A percentile compares a stretch with the other conserved stretches of the same genome.
Evolutionary conservation across 2,888 invertebrate species (phyloP).

Genomic region (Erannis defoliaria): DNA sequence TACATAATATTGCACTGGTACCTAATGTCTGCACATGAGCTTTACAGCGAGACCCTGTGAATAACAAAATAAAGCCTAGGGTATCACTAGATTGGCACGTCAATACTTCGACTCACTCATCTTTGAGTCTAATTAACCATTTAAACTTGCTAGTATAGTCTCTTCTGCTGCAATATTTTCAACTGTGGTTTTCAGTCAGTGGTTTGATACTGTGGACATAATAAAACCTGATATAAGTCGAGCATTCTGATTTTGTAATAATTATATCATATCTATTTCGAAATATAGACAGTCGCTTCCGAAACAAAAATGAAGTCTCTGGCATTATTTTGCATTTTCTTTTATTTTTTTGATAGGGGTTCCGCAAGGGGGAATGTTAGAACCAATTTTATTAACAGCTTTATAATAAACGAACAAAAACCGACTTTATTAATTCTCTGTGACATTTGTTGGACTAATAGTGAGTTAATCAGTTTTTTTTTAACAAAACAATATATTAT

Average conservation of each 20-base stretch:
- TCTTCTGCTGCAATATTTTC: background rate
- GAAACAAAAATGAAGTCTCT: slow-evolving; percentile 28
- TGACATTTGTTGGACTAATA: slow-evolving; percentile 62
- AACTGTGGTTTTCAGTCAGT: slow-evolving; percentile 29
- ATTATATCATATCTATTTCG: slow-evolving; percentile 2
- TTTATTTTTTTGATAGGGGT: slow-evolving; percentile 33
- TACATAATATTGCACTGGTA: too few relatives aligned
- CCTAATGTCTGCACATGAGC: too few relatives aligned
- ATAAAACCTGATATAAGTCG: slow-evolving; percentile 7
- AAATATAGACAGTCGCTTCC: slow-evolving; percentile 12
- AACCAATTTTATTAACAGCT: slow-evolving; percentile 60
- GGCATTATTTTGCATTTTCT: slow-evolving; percentile 26
- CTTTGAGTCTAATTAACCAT: too few relatives aligned
- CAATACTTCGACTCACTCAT: too few relatives aligned
- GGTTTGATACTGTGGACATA: slow-evolving; percentile 23
- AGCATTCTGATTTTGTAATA: slow-evolving; percentile 8
- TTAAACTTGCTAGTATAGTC: too few relatives aligned
- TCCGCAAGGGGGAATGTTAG: slow-evolving; percentile 45
- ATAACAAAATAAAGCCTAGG: too few relatives aligned
- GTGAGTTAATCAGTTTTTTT: slow-evolving; percentile 52
- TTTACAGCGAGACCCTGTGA: too few relatives aligned
- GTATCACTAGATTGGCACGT: too few relatives aligned
- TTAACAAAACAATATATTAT: background rate
- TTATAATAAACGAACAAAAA: slow-evolving; percentile 62
- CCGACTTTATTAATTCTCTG: slow-evolving; percentile 59